A percentile compares a stretch with the other conserved stretches of the same genome.
These are phyloP conservation scores for Cephus sareptanus DNA, from an alignment of 2,888 invertebrate species.

Conservation along the genomic window DNA sequence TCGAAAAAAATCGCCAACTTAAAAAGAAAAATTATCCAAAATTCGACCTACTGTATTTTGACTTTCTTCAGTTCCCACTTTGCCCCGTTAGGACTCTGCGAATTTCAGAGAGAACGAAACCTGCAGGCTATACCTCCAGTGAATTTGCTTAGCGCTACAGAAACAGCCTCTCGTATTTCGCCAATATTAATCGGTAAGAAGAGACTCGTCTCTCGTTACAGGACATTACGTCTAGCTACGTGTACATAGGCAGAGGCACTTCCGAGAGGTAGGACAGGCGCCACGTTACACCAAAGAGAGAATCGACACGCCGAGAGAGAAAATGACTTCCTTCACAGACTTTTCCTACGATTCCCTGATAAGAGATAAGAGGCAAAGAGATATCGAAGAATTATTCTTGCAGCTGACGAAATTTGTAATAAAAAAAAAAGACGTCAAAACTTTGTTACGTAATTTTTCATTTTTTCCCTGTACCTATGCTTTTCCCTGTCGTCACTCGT, in stretches of 20 bases:
- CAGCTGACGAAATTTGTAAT: neutral
- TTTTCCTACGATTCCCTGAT: neutral
- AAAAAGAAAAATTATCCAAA: neutral
- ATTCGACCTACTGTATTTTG: neutral
- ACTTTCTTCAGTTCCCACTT: neutral
- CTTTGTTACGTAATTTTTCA: neutral
- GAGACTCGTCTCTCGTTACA: constrained; percentile 20
- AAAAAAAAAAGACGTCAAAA: neutral
- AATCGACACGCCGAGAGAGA: neutral
- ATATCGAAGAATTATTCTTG: neutral
- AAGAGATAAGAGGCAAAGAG: neutral
- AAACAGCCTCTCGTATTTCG: neutral
- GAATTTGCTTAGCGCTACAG: neutral
- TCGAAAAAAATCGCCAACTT: neutral
- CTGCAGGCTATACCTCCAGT: neutral
- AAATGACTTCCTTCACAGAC: neutral
- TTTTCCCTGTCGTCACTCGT: neutral
- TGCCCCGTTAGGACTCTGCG: neutral
- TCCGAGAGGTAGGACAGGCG: neutral
- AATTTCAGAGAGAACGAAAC: neutral
- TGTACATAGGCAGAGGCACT: neutral
- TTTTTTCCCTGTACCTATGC: too few relatives aligned
- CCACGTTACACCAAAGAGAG: neutral
- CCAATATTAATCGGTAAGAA: constrained; percentile 21
- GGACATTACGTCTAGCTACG: constrained; percentile 9